Evolutionary conservation across 2,888 invertebrate genomes (phyloP), one percentile per base, ranked within the genome.

Genomic region (Cetonia aurata): DNA sequence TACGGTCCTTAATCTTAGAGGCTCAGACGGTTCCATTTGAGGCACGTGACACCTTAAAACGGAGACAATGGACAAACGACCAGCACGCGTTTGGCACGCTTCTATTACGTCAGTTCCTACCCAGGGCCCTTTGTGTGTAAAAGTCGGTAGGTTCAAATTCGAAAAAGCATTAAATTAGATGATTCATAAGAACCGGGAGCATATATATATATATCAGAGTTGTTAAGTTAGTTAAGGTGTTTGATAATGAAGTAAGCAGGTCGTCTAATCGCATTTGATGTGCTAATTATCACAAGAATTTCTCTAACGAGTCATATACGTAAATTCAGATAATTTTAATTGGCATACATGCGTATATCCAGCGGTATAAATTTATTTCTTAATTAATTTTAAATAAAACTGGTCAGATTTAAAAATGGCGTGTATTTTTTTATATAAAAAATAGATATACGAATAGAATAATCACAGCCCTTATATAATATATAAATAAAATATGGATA

Each of bases 91-190:
- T 70, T 46, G 53, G 46, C 78, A 78, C 78, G 78, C 75, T 77
- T 68, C 72, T 50, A 52, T 75, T 72, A 81, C 80, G 81, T 81
- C 81, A 82, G 77, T 77, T 78, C 77, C 76, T 74, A 74, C 37
- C 37, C 37, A 1, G 37, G 73, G 72, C 76, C 78, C 77, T 77
- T 79, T 79, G 76, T 78, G 25, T 25, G 25, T 25, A 25, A 48
- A 74, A 71, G 73, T 72, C 73, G 77, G 75, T 79, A 12, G 31
- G 59, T 60, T 52, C 52, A 52, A 31, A 60, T 76, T 72, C 75
- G 77, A 78, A 78, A 79, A 80, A 76, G 79, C 80, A 80, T 80
- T 80, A 79, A 62, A 67, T 41, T 37, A 37, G 37, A 69, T 74
- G 74, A 74, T 71, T 74, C 74, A 74, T 71, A 71, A 72, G 69